Conservation (phyloP, 2,797 vertebrate species). For the Enteromius mattozi region DNA sequence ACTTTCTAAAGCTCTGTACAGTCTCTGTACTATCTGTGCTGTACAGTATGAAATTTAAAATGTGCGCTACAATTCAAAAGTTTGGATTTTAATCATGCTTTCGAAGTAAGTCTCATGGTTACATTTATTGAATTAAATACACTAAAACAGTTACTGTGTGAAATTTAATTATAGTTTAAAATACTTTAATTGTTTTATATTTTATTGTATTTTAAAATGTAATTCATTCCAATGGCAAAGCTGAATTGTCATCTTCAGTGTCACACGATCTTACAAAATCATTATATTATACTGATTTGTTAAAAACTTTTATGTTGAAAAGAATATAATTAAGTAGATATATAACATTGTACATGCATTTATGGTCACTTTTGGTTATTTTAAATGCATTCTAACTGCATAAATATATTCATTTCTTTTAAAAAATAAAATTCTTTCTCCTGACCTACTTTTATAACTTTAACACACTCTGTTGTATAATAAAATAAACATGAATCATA, state of each 20-base stretch:
- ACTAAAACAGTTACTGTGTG: not conserved
- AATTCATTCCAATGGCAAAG: not conserved
- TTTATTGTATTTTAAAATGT: not conserved
- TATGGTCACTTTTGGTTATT: not conserved
- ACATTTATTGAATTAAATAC: not conserved
- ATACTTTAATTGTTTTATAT: not conserved
- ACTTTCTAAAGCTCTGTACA: slow-evolving; percentile 12
- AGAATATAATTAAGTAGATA: not conserved
- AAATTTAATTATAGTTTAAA: not conserved
- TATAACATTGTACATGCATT: not conserved
- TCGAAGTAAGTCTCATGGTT: not conserved
- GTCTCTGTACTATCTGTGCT: slow-evolving; percentile 1
- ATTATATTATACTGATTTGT: not conserved
- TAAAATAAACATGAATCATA: not conserved
- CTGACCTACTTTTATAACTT: not conserved
- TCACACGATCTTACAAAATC: not conserved
- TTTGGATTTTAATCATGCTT: not conserved
- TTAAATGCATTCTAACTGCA: not conserved
- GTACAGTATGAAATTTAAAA: not conserved
- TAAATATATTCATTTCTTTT: not conserved
- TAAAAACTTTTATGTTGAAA: not conserved
- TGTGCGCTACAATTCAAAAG: not conserved
- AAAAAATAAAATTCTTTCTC: not conserved
- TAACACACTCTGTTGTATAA: not conserved
- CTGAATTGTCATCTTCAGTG: not conserved